These are phyloP conservation scores for Oryzias woworae DNA, from an alignment of 2,113 vertebrate genomes.

Conservation along the genomic window DNA sequence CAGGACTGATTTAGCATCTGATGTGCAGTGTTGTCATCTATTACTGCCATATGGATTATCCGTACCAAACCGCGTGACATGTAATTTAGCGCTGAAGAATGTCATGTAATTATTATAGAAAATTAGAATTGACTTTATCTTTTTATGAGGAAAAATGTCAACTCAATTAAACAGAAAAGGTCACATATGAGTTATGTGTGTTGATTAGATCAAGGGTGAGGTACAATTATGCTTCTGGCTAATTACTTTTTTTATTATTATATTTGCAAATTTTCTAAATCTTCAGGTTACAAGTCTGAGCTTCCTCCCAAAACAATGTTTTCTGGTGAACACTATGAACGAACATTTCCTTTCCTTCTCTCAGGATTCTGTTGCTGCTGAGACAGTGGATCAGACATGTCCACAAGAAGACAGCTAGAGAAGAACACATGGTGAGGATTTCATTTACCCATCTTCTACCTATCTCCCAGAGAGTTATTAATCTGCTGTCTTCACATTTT, in stretches of 20 bases:
- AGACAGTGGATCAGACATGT: constrained; percentile 49
- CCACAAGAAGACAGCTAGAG: constrained; percentile 70
- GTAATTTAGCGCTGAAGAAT: constrained; percentile 25
- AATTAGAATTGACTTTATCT: constrained; percentile 30
- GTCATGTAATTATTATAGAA: constrained; percentile 19
- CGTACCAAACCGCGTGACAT: constrained; percentile 14
- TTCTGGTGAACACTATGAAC: not conserved
- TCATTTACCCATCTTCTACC: constrained; percentile 1
- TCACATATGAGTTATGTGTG: constrained; percentile 41
- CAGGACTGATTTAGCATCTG: constrained; percentile 18
- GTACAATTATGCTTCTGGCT: constrained; percentile 11
- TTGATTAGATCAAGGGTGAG: constrained; percentile 52
- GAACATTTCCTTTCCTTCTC: not conserved
- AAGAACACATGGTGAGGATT: constrained; percentile 38
- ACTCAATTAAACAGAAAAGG: constrained; percentile 50
- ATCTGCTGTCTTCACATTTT: not conserved
- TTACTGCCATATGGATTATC: constrained; percentile 37
- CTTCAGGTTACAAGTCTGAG: constrained; percentile 1
- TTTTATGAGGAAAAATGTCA: constrained; percentile 32
- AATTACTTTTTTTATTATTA: constrained; percentile 11
- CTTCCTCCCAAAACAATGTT: not conserved
- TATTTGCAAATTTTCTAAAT: constrained; percentile 14
- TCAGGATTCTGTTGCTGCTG: constrained; percentile 45
- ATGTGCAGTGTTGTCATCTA: constrained; percentile 21
- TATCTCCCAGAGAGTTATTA: constrained; percentile 3